Evolutionary conservation across 1,140 invertebrate species (phyloP).

Genomic region (Daktulosphaira vitifoliae): DNA sequence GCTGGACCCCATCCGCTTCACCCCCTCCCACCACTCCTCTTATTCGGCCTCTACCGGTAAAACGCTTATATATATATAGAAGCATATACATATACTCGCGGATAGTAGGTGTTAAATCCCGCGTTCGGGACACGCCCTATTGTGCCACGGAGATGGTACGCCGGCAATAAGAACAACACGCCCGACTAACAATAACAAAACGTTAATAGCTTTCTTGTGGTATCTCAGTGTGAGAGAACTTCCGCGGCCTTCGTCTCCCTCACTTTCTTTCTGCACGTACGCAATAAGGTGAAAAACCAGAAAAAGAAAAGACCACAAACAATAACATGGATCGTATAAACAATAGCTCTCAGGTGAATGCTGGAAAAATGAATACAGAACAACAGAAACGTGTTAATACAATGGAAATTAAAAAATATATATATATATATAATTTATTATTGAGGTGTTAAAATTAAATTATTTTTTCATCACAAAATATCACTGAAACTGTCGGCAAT

Average conservation of each 20-base stretch:
- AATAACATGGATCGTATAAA: slow-evolving; percentile 1
- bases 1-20: slow-evolving; percentile 10
- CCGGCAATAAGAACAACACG: slow-evolving; percentile 26
- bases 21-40: background rate
- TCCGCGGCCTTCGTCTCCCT: background rate
- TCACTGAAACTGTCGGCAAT: too few species aligned
- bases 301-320: slow-evolving; percentile 13
- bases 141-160: slow-evolving; percentile 10
- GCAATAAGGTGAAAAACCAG: background rate
- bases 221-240: background rate
- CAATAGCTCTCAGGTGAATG: background rate
- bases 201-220: slow-evolving; percentile 30
- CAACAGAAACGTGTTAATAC: too few species aligned
- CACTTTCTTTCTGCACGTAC: background rate
- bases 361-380: too few species aligned
- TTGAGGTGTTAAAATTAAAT: too few species aligned
- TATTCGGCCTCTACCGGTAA: too few species aligned
- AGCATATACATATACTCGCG: background rate
- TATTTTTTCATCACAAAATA: too few species aligned
- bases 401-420: too few species aligned
- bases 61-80: too few species aligned
- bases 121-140: slow-evolving; percentile 23
- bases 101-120: slow-evolving; percentile 25
- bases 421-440: too few species aligned
- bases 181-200: slow-evolving; percentile 25